phyloP scores from a whole-genome alignment of 2,113 vertebrate genomes.

The Cynocephalus volans region DNA sequence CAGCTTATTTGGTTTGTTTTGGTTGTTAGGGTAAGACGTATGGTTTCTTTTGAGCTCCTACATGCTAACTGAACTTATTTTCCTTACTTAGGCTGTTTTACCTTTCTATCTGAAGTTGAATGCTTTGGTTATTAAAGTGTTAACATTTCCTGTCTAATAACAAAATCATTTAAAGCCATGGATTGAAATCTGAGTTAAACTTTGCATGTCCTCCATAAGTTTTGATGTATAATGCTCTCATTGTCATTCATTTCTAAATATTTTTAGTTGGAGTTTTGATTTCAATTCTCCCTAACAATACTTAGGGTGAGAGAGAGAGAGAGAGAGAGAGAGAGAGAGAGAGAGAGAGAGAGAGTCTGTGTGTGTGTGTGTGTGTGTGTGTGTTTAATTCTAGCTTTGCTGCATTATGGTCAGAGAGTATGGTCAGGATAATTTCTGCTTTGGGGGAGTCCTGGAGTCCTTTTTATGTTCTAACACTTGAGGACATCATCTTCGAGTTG shows the following conservation, averaged over 20 bases:
- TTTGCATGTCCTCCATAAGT: neutral
- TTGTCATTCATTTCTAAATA: slow-evolving; percentile 47
- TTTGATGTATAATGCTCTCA: slow-evolving; percentile 12
- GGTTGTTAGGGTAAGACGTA: neutral
- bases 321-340: too few relatives aligned
- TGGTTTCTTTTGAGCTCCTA: neutral
- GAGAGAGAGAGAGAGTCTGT: too few relatives aligned
- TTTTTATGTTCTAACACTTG: neutral
- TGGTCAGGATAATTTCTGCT: neutral
- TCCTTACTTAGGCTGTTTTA: neutral
- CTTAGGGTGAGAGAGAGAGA: too few relatives aligned
- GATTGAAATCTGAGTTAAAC: neutral
- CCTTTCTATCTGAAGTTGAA: neutral
- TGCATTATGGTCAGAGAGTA: neutral
- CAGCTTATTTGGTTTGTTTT: slow-evolving; percentile 26
- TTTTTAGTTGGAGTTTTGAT: slow-evolving; percentile 5
- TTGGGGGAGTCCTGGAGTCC: neutral
- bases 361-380: neutral
- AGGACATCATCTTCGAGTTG: neutral
- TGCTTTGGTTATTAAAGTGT: slow-evolving; percentile 2
- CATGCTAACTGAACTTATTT: neutral
- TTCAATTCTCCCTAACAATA: neutral
- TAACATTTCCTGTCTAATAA: slow-evolving; percentile 8
- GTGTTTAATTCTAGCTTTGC: neutral
- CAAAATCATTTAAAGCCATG: slow-evolving; percentile 6